These are phyloP conservation scores for Spatulosminthurus flaviceps DNA, from an alignment of 2,888 invertebrate species.

Conservation along the genomic window DNA sequence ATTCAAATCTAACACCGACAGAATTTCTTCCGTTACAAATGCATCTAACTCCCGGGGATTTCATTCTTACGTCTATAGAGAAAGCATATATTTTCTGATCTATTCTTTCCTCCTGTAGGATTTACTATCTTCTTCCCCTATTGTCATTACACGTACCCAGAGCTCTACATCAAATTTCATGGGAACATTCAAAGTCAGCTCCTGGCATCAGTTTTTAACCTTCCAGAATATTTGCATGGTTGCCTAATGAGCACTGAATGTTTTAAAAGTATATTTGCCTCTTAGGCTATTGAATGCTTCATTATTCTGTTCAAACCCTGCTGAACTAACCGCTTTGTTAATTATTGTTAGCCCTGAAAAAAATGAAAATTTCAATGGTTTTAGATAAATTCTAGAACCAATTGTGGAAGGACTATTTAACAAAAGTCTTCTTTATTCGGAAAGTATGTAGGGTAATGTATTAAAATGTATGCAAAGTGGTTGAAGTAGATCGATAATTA, in stretches of 20 bases:
- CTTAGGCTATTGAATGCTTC: too few species aligned
- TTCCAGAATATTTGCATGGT: constrained; percentile 2
- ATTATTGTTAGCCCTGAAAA: too few species aligned
- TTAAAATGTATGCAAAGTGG: too few species aligned
- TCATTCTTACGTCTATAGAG: background rate
- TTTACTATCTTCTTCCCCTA: constrained; percentile 24
- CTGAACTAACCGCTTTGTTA: too few species aligned
- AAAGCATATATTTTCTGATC: constrained; percentile 1
- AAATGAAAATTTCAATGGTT: too few species aligned
- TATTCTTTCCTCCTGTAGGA: constrained; percentile 28
- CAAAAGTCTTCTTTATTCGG: too few species aligned
- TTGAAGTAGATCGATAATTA: too few species aligned
- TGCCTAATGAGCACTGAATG: background rate
- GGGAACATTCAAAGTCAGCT: background rate
- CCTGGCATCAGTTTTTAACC: background rate
- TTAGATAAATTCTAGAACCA: too few species aligned
- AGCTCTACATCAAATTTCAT: constrained; percentile 31
- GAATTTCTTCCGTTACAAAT: constrained; percentile 44
- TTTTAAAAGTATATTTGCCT: background rate
- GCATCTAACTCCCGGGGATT: constrained; percentile 23
- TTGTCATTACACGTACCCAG: constrained; percentile 24
- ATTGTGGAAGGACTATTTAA: too few species aligned
- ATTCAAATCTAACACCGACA: constrained; percentile 40
- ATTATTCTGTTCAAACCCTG: too few species aligned
- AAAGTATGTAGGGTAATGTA: too few species aligned